Base-by-base conservation (phyloP, 2,888 invertebrate genomes). In the Mythimna vitellina region DNA sequence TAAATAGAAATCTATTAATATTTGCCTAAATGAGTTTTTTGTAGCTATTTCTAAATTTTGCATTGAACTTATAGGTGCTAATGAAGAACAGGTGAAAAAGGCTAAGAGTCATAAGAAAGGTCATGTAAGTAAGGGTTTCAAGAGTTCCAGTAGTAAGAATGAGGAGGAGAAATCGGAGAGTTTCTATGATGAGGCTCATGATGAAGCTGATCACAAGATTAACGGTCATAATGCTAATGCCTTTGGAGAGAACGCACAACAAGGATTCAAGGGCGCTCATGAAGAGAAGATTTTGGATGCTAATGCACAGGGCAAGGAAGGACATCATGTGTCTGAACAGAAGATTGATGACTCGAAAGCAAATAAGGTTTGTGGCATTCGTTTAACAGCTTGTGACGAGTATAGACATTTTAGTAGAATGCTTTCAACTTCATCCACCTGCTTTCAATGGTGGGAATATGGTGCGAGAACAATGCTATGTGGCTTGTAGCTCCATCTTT, bases 91-190 rank as follows among this genome's bases (percentile, higher is more conserved):
- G 79, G 83, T 97, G 49, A 96, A 97, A 73, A 95, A 96, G 82
- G 96, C 96, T 7, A 96, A 96, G 67, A 96, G 97, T 60, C 97
- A 97, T 89, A 97, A 97, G 86, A 97, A 97, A 81, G 97, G 97
- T 0, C 97, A 97, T 87, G 96, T 96, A 20, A 97, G 97, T 89
- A 97, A 97, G 89, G 97, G 97, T n/a, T 97, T 97, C 90, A 97
- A 97, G 88, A 95, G 96, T 7, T 97, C 97, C 6, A 97, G 97
- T 88, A 97, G 97, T 87, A 97, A 97, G 86, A 97, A 97, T 84
- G 97, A 97, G 85, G 96, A 97, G 83, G 97, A 97, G 72, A 97
- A 97, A 88, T 96, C 97, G 9, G 97, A 97, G 88, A 97, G 96
- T 85, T 97, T 96, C 93, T 97, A 97, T 85, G 97, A 97, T 72